phyloP scores from a whole-genome alignment of 2,113 vertebrate genomes.

The Xenopus tropicalis region DNA sequence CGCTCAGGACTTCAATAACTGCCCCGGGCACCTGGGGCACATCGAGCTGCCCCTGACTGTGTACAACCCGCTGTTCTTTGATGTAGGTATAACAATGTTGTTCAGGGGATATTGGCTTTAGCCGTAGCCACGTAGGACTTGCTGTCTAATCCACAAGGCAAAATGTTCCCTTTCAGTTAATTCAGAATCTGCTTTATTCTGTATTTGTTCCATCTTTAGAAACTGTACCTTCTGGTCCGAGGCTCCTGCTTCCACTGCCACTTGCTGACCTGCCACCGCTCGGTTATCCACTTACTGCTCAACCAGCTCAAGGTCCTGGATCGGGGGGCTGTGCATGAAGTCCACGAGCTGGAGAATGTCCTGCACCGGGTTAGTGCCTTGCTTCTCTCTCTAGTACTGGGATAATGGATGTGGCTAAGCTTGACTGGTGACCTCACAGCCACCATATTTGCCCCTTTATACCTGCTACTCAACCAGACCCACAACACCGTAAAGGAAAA shows the following conservation, averaged over 20 bases:
- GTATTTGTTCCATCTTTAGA: conserved; percentile 52
- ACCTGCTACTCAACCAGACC: no score
- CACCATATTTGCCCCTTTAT: no score
- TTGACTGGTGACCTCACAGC: no score
- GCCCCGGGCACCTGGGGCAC: conserved; percentile 89
- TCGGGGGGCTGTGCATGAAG: conserved; percentile 74
- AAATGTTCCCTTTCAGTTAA: no score
- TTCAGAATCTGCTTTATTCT: no score
- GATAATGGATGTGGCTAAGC: no score
- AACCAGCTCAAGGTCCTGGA: conserved; percentile 82
- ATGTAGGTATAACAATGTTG: conserved; percentile 64
- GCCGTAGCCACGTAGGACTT: no score
- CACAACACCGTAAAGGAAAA: no score
- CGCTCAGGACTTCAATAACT: conserved; percentile 84
- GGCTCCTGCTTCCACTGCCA: conserved; percentile 86
- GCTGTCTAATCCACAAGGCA: no score
- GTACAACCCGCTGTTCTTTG: conserved; percentile 92
- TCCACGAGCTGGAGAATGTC: conserved; percentile 73
- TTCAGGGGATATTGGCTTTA: no score
- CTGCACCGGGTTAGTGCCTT: conserved; percentile 71
- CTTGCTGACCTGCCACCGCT: conserved; percentile 76
- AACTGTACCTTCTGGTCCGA: conserved; percentile 79
- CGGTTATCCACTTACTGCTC: conserved; percentile 78
- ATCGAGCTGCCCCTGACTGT: conserved; percentile 85
- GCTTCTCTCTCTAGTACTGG: background rate